These are phyloP conservation scores for Temnothorax unifasciatus DNA, from an alignment of 2,888 invertebrate species.

Conservation along the genomic window DNA sequence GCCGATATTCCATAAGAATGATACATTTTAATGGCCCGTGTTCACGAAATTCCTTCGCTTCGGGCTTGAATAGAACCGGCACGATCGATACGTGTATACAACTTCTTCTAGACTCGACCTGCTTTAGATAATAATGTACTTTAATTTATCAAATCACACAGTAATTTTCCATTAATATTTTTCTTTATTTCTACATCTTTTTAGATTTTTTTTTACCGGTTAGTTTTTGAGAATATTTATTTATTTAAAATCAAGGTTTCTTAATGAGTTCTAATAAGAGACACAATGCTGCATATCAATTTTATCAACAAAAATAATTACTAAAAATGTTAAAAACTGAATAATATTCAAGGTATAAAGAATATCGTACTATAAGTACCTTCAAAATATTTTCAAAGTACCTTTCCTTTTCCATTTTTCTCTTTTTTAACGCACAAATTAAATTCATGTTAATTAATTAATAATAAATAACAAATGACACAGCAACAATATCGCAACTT, in stretches of 20 bases:
- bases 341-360: no score
- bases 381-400: no score
- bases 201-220: neutral
- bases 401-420: neutral
- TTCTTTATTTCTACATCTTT: no score
- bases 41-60: conserved; percentile 68
- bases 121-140: neutral
- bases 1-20: conserved; percentile 61
- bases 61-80: neutral
- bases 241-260: no score
- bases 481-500: neutral
- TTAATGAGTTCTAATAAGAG: no score
- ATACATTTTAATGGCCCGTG: conserved; percentile 52
- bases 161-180: neutral
- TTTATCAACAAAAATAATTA: no score
- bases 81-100: conserved; percentile 4
- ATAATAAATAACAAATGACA: neutral
- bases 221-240: neutral
- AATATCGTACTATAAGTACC: no score
- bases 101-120: neutral
- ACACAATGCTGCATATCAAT: no score
- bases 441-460: conserved; percentile 13
- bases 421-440: neutral
- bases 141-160: neutral
- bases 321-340: no score